phyloP scores from a whole-genome alignment of 2,797 vertebrate species.

The Anableps anableps region DNA sequence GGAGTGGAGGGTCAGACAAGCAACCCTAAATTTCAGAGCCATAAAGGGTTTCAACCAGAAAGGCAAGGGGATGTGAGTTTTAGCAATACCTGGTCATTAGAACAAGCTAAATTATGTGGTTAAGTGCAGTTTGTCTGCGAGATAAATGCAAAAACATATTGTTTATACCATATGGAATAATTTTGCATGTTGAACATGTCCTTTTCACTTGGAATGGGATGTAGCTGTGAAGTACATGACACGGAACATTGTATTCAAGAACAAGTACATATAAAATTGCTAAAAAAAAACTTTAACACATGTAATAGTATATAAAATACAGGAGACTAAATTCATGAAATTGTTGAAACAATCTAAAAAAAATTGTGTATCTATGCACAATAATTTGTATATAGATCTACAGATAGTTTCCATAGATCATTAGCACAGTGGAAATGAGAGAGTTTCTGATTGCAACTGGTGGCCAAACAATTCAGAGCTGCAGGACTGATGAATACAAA shows the following conservation, averaged over 20 bases:
- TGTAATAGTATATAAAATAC: not conserved
- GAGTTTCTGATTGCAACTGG: not conserved
- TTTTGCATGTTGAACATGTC: not conserved
- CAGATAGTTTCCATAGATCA: not conserved
- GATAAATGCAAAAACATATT: not conserved
- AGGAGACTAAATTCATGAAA: not conserved
- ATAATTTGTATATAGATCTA: too few relatives aligned
- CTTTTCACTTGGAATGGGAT: not conserved
- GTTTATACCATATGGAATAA: not conserved
- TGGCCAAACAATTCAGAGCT: too few relatives aligned
- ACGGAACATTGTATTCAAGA: not conserved
- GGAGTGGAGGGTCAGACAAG: not conserved
- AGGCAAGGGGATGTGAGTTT: not conserved
- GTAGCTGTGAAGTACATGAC: not conserved
- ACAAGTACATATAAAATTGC: not conserved
- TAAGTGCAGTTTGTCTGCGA: not conserved
- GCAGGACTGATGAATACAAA: not conserved
- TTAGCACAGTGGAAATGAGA: not conserved
- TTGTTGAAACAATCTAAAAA: not conserved
- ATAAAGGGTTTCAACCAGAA: not conserved
- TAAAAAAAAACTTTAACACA: not conserved
- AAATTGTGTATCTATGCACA: too few relatives aligned
- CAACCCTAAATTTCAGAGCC: slow-evolving; percentile 6
- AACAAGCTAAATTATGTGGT: not conserved
- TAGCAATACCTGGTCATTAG: not conserved